Base-by-base conservation (phyloP, 2,888 invertebrate genomes). In the Stictocephala bisonia region DNA sequence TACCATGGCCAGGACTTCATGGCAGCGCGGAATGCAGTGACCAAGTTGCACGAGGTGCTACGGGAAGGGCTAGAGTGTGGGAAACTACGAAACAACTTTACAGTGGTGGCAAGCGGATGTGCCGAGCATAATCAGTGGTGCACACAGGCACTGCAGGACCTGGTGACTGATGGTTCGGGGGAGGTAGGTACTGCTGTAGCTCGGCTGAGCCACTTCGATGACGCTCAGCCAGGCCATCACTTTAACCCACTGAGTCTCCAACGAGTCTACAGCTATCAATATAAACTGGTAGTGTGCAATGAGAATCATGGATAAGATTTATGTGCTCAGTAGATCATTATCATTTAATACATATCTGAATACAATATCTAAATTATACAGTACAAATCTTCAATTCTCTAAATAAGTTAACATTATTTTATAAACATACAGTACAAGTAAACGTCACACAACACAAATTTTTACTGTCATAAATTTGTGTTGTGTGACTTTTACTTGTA, bases 41-140 rank as follows among this genome's bases (percentile, higher is more conserved):
- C 22, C 40, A 64, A 64, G 64, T 64, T 64, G 26, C 24, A 22
- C 24, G 64, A 64, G 27, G n/a, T 64, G 4, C 64, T 64, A 2
- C 13, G 64, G 2, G 64, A 64, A 18, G 64, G 64, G 11, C 27
- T 64, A 18, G 64, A 64, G 27, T 64, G 64, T n/a, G 64, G 64
- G 13, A 11, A 26, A 44, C 40, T 64, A 11, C 64, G 24, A 1
- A 24, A 64, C 41, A 64, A 64, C 64, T 64, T 26, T 44, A 64
- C 64, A 9, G 3, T 64, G 24, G 44, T 44, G 9, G 44, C 64
- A 3, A 40, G 24, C 2, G 64, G 64, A 1, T 64, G 64, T 27
- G 13, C n/a, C n/a, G 26, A 64, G 24, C 44, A 13, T 40, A 44
- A 64, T 44, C 1, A 40, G n/a, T 64, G 64, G 64, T 64, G 64